Evolutionary conservation across 2,888 invertebrate genomes (phyloP).

Genomic region (Lasioglossum lativentre): DNA sequence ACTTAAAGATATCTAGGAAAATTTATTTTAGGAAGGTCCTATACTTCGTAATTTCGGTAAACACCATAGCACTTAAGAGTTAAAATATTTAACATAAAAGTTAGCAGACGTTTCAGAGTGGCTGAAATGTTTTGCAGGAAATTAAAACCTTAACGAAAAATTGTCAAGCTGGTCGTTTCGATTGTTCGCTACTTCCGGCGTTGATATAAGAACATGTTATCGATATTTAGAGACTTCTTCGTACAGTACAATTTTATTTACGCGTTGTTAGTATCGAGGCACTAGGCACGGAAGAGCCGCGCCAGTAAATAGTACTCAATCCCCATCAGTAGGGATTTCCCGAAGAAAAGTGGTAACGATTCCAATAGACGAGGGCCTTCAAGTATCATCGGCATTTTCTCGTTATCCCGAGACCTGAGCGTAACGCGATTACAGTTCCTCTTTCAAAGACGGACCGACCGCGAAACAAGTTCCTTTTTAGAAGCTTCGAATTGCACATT

Average conservation of each 20-base stretch:
- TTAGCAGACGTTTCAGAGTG: too few relatives aligned
- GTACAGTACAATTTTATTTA: not conserved
- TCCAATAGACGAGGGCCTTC: conserved; percentile 35
- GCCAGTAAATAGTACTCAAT: conserved; percentile 26
- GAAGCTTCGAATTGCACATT: conserved; percentile 5
- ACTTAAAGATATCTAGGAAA: too few relatives aligned
- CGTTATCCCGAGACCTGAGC: conserved; percentile 31
- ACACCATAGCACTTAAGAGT: too few relatives aligned
- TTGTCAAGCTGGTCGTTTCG: too few relatives aligned
- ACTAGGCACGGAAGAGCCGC: not conserved
- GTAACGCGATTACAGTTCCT: conserved; percentile 47
- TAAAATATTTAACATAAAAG: too few relatives aligned
- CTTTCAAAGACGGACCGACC: conserved; percentile 22
- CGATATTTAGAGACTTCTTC: not conserved
- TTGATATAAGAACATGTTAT: not conserved
- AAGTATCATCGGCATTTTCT: conserved; percentile 49
- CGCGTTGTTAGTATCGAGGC: not conserved
- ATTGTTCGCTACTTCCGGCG: too few relatives aligned
- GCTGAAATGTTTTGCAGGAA: too few relatives aligned
- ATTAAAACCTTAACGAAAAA: too few relatives aligned
- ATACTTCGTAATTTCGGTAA: too few relatives aligned
- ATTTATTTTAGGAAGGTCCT: too few relatives aligned
- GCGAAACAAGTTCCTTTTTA: conserved; percentile 28
- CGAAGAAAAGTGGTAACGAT: conserved; percentile 43
- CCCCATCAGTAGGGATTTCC: conserved; percentile 35